Percentiles rank a stretch among this genome's conserved stretches.
phyloP scores from a whole-genome alignment of 2,888 invertebrate species.

The Lasioglossum figueresi region DNA sequence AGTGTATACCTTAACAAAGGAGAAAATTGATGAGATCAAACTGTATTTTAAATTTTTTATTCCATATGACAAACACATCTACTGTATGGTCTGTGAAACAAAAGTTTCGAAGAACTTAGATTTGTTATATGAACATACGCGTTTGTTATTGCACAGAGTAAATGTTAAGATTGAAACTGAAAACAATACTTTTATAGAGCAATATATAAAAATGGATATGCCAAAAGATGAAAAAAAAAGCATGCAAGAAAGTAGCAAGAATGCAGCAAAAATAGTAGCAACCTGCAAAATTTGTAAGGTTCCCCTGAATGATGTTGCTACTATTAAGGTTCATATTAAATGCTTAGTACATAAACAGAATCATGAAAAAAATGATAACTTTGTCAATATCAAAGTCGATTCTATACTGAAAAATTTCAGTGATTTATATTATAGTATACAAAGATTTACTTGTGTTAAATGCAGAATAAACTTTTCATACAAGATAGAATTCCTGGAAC shows the following conservation, averaged over 20 bases:
- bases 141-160: neutral
- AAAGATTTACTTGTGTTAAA: conserved; percentile 64
- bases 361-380: neutral
- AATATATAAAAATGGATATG: conserved; percentile 19
- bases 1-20: conserved; percentile 23
- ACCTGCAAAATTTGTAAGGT: conserved; percentile 33
- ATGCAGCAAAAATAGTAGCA: neutral
- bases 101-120: neutral
- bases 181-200: neutral
- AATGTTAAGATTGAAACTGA: neutral
- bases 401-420: conserved; percentile 26
- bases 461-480: conserved; percentile 49
- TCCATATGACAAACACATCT: neutral
- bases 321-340: conserved; percentile 14
- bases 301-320: rapidly evolving
- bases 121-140: conserved; percentile 42
- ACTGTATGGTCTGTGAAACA: conserved; percentile 44
- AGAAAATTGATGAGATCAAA: conserved; percentile 22
- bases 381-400: neutral
- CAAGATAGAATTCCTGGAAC: conserved; percentile 66
- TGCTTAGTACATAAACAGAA: neutral
- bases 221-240: neutral
- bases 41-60: conserved; percentile 16
- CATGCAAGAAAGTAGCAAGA: neutral
- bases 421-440: conserved; percentile 65